Percentiles rank a stretch among this genome's conserved stretches.
These are phyloP conservation scores for Lontra canadensis DNA, from an alignment of 2,113 vertebrate genomes.

Conservation along the genomic window DNA sequence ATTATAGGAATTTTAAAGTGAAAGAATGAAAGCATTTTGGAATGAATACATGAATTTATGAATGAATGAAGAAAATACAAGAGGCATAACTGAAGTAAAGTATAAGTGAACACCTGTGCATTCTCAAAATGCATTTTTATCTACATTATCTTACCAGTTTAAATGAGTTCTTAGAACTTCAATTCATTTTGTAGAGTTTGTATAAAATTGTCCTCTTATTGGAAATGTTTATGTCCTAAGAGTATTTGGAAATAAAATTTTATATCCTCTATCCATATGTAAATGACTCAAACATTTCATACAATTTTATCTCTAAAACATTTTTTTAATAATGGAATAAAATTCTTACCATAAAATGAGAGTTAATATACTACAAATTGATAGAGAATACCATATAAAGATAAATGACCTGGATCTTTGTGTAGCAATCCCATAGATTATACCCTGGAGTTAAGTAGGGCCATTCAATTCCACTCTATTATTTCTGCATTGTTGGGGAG, in stretches of 20 bases:
- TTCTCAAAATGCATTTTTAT: background rate
- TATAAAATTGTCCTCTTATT: background rate
- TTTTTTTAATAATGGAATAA: background rate
- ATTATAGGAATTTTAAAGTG: background rate
- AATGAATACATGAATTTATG: background rate
- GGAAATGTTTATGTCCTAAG: background rate
- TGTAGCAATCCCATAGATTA: background rate
- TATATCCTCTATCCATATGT: background rate
- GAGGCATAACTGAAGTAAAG: background rate
- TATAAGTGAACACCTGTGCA: background rate
- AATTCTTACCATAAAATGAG: background rate
- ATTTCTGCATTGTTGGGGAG: background rate
- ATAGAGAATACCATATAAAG: background rate
- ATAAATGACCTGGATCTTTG: background rate
- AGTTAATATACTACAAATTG: background rate
- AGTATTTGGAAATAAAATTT: background rate
- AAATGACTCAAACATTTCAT: background rate
- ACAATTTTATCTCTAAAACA: background rate
- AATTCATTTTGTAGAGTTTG: background rate
- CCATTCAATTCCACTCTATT: background rate
- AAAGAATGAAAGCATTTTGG: background rate
- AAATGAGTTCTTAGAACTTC: background rate
- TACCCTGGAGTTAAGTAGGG: background rate
- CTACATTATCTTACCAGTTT: background rate
- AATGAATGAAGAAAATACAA: background rate